Evolutionary conservation across 2,797 vertebrate species (phyloP).

Genomic region (Artibeus jamaicensis): DNA sequence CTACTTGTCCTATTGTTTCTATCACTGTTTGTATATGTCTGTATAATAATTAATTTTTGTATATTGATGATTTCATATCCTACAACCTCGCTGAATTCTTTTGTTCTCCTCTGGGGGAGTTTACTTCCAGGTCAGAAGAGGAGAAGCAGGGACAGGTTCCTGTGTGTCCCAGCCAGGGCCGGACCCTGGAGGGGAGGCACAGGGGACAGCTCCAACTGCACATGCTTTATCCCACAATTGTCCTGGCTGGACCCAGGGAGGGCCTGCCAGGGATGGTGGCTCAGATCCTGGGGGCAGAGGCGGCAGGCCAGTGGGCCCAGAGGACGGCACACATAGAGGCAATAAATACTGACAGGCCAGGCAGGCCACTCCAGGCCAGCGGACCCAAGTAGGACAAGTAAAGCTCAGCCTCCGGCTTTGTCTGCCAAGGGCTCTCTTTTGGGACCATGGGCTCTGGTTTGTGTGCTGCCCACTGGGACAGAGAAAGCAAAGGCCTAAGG

Average conservation of each 20-base stretch:
- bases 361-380: slow-evolving; percentile 75
- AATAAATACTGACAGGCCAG: slow-evolving; percentile 84
- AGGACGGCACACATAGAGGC: slow-evolving; percentile 75
- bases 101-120: slow-evolving; percentile 77
- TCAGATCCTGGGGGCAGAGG: not conserved
- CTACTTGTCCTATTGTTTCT: not conserved
- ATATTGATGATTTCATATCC: not conserved
- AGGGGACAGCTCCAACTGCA: slow-evolving; percentile 76
- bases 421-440: slow-evolving; percentile 67
- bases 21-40: not conserved
- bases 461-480: slow-evolving; percentile 40
- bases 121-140: slow-evolving; percentile 85
- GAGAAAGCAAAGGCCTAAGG: slow-evolving; percentile 36
- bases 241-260: slow-evolving; percentile 44
- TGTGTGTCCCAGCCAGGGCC: slow-evolving; percentile 69
- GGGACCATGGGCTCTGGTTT: not conserved
- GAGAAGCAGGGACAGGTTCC: slow-evolving; percentile 80
- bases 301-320: slow-evolving; percentile 39
- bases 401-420: slow-evolving; percentile 79
- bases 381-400: slow-evolving; percentile 69
- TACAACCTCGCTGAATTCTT: not conserved
- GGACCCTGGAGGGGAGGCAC: slow-evolving; percentile 60
- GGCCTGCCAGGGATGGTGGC: slow-evolving; percentile 50
- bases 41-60: not conserved
- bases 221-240: slow-evolving; percentile 82